phyloP scores from a whole-genome alignment of 2,797 vertebrate species.

The Morelia viridis region DNA sequence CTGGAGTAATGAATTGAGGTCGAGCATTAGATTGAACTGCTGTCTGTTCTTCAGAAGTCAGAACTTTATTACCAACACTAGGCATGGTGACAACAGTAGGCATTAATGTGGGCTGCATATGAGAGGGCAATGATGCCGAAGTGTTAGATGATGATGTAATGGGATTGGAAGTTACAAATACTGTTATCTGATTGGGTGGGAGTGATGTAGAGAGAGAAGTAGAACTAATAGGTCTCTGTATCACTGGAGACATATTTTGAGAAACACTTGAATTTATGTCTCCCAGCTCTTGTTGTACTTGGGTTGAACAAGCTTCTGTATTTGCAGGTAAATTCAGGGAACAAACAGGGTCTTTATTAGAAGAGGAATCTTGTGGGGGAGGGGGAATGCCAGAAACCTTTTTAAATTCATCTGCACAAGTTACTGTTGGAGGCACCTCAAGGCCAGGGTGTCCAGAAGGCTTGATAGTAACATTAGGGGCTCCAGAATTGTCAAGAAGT shows the following conservation, averaged over 20 bases:
- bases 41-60: constrained; percentile 83
- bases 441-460: constrained; percentile 70
- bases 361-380: constrained; percentile 64
- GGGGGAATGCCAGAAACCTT: constrained; percentile 71
- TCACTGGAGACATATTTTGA: constrained; percentile 80
- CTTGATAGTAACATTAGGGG: constrained; percentile 79
- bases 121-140: constrained; percentile 75
- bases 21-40: constrained; percentile 73
- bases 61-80: constrained; percentile 80
- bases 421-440: constrained; percentile 75
- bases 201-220: constrained; percentile 78
- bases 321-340: constrained; percentile 68
- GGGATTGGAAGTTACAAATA: constrained; percentile 93
- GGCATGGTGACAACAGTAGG: constrained; percentile 90
- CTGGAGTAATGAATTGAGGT: constrained; percentile 89
- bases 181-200: constrained; percentile 90
- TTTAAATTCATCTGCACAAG: constrained; percentile 73
- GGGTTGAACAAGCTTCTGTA: constrained; percentile 66
- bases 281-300: constrained; percentile 70
- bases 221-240: constrained; percentile 86
- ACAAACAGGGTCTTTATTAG: constrained; percentile 71
- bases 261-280: constrained; percentile 68
- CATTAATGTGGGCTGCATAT: constrained; percentile 82
- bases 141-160: constrained; percentile 86
- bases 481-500: constrained; percentile 88